Evolutionary conservation across 2,113 vertebrate species (phyloP).

Genomic region (Gadus macrocephalus): DNA sequence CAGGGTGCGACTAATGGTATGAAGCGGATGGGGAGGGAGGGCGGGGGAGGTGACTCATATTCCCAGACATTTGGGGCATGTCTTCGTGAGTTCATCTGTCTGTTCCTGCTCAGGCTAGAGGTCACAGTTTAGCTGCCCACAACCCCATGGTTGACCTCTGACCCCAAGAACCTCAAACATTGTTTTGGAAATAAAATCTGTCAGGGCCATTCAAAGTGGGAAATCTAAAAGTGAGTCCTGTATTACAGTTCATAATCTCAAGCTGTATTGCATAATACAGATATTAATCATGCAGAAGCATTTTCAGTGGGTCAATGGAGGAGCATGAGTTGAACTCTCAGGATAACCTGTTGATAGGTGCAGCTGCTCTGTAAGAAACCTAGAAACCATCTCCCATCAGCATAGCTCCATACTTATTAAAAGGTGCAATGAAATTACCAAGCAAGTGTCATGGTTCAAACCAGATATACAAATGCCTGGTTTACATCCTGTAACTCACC

Average conservation of each 20-base stretch:
- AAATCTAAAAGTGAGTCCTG: no score
- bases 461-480: neutral
- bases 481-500: no score
- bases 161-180: neutral
- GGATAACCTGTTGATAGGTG: slow-evolving; percentile 46
- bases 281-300: no score
- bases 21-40: slow-evolving; percentile 53
- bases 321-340: neutral
- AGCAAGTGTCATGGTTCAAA: neutral
- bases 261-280: no score
- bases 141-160: neutral
- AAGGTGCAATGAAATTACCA: slow-evolving; percentile 65
- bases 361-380: slow-evolving; percentile 51
- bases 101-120: slow-evolving; percentile 42
- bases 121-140: slow-evolving; percentile 16
- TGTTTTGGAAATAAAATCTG: no score
- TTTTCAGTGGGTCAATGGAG: no score
- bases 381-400: slow-evolving; percentile 7
- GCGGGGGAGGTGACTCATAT: slow-evolving; percentile 49
- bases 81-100: slow-evolving; percentile 58
- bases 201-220: no score
- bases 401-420: slow-evolving; percentile 60
- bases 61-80: slow-evolving; percentile 58
- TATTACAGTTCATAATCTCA: no score
- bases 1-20: slow-evolving; percentile 74